Percentiles rank a stretch among this genome's conserved stretches.
Conservation (phyloP, 2,888 invertebrate genomes). For the Tetragnatha montana region DNA sequence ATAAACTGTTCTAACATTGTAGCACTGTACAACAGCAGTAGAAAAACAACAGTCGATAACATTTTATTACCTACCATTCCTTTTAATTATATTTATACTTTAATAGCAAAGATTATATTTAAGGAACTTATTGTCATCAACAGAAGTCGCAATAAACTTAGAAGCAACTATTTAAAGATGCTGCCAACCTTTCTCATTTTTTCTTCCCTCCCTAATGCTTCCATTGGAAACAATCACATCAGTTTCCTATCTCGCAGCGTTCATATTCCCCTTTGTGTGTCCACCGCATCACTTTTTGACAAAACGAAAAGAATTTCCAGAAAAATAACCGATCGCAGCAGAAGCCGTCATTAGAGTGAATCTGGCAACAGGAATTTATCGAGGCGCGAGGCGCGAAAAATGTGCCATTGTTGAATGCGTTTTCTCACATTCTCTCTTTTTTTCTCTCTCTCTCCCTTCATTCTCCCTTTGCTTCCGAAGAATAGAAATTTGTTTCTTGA, state of each 20-base stretch:
- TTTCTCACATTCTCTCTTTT: constrained; percentile 23
- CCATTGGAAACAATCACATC: neutral
- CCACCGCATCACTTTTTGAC: neutral
- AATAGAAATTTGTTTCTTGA: constrained; percentile 27
- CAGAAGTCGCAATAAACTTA: no score
- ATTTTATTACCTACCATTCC: no score
- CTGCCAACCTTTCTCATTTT: neutral
- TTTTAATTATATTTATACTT: no score
- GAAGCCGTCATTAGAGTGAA: neutral
- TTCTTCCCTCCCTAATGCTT: constrained; percentile 7
- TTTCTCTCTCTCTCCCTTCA: constrained; percentile 6
- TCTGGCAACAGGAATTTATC: constrained; percentile 26
- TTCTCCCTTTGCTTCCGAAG: constrained; percentile 11
- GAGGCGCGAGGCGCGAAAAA: constrained; percentile 6
- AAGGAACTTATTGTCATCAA: no score
- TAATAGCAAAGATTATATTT: no score
- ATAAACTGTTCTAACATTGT: no score
- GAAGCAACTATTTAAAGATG: constrained; percentile 9
- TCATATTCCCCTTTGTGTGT: constrained; percentile 15
- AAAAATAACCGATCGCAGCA: constrained; percentile 15
- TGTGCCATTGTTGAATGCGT: constrained; percentile 21
- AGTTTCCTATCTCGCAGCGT: constrained; percentile 21
- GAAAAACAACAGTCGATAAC: no score
- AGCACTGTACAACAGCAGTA: no score
- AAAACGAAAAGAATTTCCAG: neutral